A percentile compares a stretch with the other conserved stretches of the same genome.
Evolutionary conservation across 2,113 vertebrate genomes (phyloP).

Genomic region (Hippocampus barbouri): DNA sequence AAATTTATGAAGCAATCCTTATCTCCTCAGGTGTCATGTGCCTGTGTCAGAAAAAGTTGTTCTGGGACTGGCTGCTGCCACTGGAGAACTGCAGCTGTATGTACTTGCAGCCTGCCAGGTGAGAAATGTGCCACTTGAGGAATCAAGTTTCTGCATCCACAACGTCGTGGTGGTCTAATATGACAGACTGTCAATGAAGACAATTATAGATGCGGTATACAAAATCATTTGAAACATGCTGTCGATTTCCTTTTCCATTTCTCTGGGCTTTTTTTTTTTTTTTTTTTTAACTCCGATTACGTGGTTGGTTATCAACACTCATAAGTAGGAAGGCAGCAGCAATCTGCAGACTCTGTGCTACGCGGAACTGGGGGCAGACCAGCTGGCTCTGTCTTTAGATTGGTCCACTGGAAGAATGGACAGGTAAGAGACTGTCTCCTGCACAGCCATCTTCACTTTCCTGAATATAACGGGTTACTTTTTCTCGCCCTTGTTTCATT

Average conservation of each 20-base stretch:
- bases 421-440: conserved; percentile 66
- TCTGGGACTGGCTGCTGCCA: conserved; percentile 80
- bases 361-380: conserved; percentile 67
- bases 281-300: background rate
- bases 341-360: conserved; percentile 70
- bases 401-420: conserved; percentile 86
- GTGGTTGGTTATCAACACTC: conserved; percentile 15
- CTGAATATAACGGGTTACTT: background rate
- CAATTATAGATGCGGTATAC: background rate
- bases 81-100: conserved; percentile 78
- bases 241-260: background rate
- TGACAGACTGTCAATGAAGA: background rate
- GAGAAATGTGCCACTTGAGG: conserved; percentile 40
- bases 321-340: conserved; percentile 77
- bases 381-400: conserved; percentile 86
- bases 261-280: background rate
- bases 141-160: background rate
- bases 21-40: conserved; percentile 81
- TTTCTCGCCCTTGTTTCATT: background rate
- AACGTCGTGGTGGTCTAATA: background rate
- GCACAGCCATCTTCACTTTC: background rate
- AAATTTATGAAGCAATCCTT: background rate
- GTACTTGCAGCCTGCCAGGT: conserved; percentile 76
- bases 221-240: background rate
- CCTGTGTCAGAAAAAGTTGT: conserved; percentile 73